Evolutionary conservation across 30 jellyfish, hydroid and myxozoan genomes (phyloP).

Genomic region (Hydractinia echinata): DNA sequence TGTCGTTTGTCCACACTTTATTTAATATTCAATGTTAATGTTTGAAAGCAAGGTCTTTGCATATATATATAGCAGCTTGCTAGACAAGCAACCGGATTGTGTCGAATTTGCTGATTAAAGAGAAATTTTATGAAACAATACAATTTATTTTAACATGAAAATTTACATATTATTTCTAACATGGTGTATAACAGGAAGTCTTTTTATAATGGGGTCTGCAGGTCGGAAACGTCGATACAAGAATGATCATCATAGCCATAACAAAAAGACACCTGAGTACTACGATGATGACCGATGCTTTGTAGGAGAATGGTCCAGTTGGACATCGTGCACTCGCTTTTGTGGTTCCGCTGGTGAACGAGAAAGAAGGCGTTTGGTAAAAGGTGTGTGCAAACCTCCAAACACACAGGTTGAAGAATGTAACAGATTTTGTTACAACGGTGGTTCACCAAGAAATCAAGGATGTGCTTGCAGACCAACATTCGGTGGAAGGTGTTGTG

Average conservation of each 20-base stretch:
- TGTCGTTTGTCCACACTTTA: no score
- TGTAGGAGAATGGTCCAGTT: conserved; percentile 13
- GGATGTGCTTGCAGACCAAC: conserved; percentile 26
- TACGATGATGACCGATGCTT: neutral
- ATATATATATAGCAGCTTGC: no score
- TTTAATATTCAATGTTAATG: no score
- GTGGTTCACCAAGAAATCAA: neutral
- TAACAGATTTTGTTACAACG: conserved; percentile 26
- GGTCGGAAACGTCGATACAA: neutral
- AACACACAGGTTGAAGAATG: neutral
- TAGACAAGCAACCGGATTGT: no score
- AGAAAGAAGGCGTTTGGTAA: conserved; percentile 5
- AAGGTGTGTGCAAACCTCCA: neutral
- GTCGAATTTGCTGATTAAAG: no score
- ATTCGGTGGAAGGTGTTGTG: conserved; percentile 20
- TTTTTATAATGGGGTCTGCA: no score
- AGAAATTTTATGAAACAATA: no score
- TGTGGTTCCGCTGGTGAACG: conserved; percentile 23
- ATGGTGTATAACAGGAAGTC: no score
- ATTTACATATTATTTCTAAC: no score
- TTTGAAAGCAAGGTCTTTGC: no score
- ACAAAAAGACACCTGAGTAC: neutral
- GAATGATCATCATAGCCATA: neutral
- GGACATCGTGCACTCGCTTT: conserved; percentile 29
- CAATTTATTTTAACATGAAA: no score